Base-by-base conservation (phyloP, 2,888 invertebrate species). In the Cataglyphis albicans region DNA sequence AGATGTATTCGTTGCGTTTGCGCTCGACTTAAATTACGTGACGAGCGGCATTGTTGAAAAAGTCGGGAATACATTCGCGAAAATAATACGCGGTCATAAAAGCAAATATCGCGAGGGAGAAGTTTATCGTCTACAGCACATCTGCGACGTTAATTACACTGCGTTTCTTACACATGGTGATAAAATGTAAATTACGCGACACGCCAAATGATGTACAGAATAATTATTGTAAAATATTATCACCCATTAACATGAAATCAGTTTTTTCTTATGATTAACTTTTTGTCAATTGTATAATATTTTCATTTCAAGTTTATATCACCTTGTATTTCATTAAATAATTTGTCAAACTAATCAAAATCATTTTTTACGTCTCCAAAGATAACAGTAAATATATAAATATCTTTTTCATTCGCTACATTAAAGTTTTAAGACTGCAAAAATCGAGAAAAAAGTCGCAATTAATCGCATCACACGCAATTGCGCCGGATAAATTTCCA, bases 1-100 rank as follows among this genome's bases (percentile, higher is more conserved):
- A 84, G 70, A 55, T 78, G 21, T 41, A 70, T 70, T 35, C 57
- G 75, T 55, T 32, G 81, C n/a, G 81, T 21, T 25, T 63, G 48
- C 61, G 74, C 63, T 21, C 61, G 57, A 59, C 80, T 76, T 82
- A 87, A 85, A 88, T 88, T 88, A 84, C 86, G 78, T 65, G 78
- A 81, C 72, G 75, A 74, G 83, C 70, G 48, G 70, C 65, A 75
- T 80, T 64, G 38, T 35, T 81, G 75, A 64, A 81, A 81, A 72
- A 55, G 75, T 75, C 67, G 70, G 78, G 63, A 80, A 80, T 75
- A 84, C 74, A 82, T 72, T 55, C 81, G 59, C 68, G 73, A 81
- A 81, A 82, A 61, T 74, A 65, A 67, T 82, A 67, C 76, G 25
- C 78, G 38, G 61, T 78, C 67, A 38, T 55, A 32, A 63, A 73